A percentile compares a stretch with the other conserved stretches of the same genome.
Conservation (phyloP, 2,797 vertebrate genomes). For the Lacerta viridis region DNA sequence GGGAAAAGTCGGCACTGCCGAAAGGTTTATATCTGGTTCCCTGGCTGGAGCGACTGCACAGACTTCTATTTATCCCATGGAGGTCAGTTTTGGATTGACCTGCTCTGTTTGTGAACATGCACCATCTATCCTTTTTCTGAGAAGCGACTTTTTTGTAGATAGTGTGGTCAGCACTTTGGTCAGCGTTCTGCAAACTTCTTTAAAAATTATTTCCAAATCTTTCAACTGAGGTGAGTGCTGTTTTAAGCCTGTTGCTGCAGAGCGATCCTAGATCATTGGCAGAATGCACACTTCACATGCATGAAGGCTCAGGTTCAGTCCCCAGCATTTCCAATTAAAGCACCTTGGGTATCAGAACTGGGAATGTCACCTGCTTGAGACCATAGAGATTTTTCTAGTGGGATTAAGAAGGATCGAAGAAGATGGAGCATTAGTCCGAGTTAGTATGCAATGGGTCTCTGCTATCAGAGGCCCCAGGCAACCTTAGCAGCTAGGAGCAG, state of each 20-base stretch:
- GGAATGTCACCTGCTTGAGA: background rate
- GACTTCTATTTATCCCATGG: constrained; percentile 96
- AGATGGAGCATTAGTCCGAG: no score
- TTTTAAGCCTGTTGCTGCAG: background rate
- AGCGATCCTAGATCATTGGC: background rate
- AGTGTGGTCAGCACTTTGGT: background rate
- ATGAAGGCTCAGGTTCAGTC: background rate
- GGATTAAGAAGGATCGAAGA: no score
- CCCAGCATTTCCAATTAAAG: background rate
- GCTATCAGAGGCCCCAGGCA: no score
- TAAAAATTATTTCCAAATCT: no score
- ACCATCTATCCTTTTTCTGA: background rate
- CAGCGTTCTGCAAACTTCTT: background rate
- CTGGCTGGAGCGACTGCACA: constrained; percentile 95
- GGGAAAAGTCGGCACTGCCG: constrained; percentile 85
- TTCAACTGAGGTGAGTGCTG: background rate
- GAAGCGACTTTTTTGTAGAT: background rate
- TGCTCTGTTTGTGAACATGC: background rate
- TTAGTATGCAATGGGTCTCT: no score
- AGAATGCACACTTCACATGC: background rate
- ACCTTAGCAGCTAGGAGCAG: no score
- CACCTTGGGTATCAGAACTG: no score
- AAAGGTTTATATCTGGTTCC: constrained; percentile 94
- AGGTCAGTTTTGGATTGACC: constrained; percentile 81
- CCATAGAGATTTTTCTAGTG: no score